phyloP scores from a whole-genome alignment of 2,797 vertebrate species.

The Mergus octosetaceus region DNA sequence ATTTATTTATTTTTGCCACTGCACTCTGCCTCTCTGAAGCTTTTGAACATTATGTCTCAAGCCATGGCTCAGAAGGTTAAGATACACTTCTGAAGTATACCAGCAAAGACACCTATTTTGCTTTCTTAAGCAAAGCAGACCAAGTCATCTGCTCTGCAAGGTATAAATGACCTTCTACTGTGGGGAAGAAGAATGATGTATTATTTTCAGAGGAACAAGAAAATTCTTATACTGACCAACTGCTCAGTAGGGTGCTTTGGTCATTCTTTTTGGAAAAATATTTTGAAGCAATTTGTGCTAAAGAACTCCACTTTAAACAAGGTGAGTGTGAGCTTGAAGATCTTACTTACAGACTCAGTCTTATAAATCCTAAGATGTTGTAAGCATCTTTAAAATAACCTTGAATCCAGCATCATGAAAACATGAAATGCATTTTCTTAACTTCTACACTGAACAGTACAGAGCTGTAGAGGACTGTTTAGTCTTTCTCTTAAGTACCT shows the following conservation, averaged over 20 bases:
- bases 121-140: not conserved
- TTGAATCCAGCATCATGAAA: not conserved
- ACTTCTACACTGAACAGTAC: not conserved
- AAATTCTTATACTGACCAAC: slow-evolving; percentile 23
- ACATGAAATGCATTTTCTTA: not conserved
- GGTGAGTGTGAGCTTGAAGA: slow-evolving; percentile 10
- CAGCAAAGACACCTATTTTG: not conserved
- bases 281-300: slow-evolving; percentile 12
- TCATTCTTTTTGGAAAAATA: slow-evolving; percentile 9
- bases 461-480: not conserved
- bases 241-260: not conserved
- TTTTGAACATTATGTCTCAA: not conserved
- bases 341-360: not conserved
- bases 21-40: not conserved
- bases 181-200: not conserved
- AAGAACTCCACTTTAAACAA: slow-evolving; percentile 41
- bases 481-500: not conserved
- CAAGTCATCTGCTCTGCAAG: not conserved
- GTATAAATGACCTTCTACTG: not conserved
- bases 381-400: not conserved
- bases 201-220: slow-evolving; percentile 18
- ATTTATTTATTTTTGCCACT: not conserved
- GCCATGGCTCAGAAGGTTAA: not conserved
- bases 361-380: not conserved
- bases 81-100: not conserved